These are phyloP conservation scores for Augochlora pura DNA, from an alignment of 1,140 invertebrate genomes.

Conservation along the genomic window DNA sequence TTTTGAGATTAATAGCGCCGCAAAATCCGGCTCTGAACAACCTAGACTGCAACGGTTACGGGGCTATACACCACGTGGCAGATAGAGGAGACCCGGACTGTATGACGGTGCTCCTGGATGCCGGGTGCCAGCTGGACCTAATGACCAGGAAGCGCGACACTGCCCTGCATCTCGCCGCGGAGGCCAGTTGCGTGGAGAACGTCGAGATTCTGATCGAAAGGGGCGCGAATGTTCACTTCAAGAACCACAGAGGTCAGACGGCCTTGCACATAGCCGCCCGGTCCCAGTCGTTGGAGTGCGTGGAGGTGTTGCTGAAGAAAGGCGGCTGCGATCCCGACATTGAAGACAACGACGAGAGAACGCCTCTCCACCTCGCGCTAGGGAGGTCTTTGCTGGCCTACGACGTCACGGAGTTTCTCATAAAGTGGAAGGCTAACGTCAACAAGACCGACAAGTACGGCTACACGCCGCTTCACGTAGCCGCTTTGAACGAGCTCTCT, in stretches of 20 bases:
- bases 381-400: slow-evolving; percentile 88
- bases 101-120: slow-evolving; percentile 85
- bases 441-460: slow-evolving; percentile 93
- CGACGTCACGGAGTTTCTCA: slow-evolving; percentile 87
- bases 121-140: slow-evolving; percentile 82
- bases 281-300: slow-evolving; percentile 88
- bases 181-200: slow-evolving; percentile 88
- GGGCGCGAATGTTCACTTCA: slow-evolving; percentile 85
- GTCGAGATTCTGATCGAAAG: slow-evolving; percentile 86
- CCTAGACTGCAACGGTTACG: slow-evolving; percentile 85
- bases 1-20: slow-evolving; percentile 86
- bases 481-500: slow-evolving; percentile 91
- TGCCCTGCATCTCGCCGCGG: slow-evolving; percentile 89
- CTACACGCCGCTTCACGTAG: slow-evolving; percentile 93
- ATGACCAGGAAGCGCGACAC: slow-evolving; percentile 85
- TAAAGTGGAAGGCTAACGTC: slow-evolving; percentile 89
- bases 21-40: slow-evolving; percentile 86
- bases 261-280: slow-evolving; percentile 88
- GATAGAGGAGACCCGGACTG: slow-evolving; percentile 87
- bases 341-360: slow-evolving; percentile 88
- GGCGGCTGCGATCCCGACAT: slow-evolving; percentile 87
- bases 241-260: slow-evolving; percentile 88
- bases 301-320: slow-evolving; percentile 86
- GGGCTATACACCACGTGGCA: slow-evolving; percentile 88
- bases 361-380: slow-evolving; percentile 88